Evolutionary conservation across 2,888 invertebrate genomes (phyloP).

Genomic region (Synergus umbraculus): DNA sequence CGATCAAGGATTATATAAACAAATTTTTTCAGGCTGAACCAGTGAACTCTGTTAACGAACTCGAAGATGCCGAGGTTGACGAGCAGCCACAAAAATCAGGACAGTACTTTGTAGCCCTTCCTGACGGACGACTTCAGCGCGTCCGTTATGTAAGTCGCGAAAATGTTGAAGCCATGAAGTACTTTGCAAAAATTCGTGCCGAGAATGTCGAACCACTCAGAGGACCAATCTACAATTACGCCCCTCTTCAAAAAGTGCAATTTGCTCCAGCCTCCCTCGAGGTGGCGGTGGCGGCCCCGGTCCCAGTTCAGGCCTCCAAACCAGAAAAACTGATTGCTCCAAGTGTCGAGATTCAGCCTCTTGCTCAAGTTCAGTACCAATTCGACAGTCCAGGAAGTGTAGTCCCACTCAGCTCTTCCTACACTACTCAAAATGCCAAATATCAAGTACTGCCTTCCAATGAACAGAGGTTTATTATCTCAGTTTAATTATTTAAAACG

Average conservation of each 20-base stretch:
- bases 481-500: constrained; percentile 56
- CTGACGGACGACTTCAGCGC: constrained; percentile 82
- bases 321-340: constrained; percentile 52
- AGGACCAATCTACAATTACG: constrained; percentile 81
- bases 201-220: constrained; percentile 82
- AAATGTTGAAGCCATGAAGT: constrained; percentile 81
- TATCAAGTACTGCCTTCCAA: constrained; percentile 63
- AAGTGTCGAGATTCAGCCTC: constrained; percentile 66
- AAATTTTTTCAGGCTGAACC: constrained; percentile 56
- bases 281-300: constrained; percentile 49
- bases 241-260: constrained; percentile 72
- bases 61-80: constrained; percentile 70
- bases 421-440: constrained; percentile 67
- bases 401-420: constrained; percentile 65
- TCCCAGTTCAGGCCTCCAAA: constrained; percentile 49
- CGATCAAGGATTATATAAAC: background rate
- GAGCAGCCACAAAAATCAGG: constrained; percentile 75
- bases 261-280: constrained; percentile 63
- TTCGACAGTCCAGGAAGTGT: constrained; percentile 62
- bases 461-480: constrained; percentile 69
- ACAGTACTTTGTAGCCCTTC: constrained; percentile 83
- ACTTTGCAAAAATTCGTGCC: constrained; percentile 82
- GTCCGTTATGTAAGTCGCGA: constrained; percentile 81
- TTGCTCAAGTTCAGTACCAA: constrained; percentile 69
- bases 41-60: constrained; percentile 70